phyloP scores from a whole-genome alignment of 2,888 invertebrate species.

The Napeogenes inachia region DNA sequence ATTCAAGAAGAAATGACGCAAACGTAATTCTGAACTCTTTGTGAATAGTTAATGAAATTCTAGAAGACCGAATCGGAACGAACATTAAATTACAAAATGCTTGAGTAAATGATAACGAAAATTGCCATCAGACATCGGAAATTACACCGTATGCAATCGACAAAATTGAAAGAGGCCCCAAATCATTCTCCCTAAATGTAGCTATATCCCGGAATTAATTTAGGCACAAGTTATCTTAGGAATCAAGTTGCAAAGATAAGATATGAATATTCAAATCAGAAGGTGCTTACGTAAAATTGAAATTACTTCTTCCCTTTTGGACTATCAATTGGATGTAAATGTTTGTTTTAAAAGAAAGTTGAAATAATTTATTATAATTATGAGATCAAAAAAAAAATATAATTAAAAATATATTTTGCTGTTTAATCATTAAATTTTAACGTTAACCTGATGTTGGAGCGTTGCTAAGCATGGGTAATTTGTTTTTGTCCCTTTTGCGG shows the following conservation, averaged over 20 bases:
- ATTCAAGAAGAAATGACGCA: neutral
- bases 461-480: neutral
- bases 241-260: conserved; percentile 20
- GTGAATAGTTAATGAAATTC: no score
- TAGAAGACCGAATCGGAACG: neutral
- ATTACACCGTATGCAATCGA: conserved; percentile 53
- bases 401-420: neutral
- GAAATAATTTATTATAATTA: neutral
- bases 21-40: no score
- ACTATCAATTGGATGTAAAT: conserved; percentile 18
- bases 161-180: conserved; percentile 56
- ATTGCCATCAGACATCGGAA: conserved; percentile 57
- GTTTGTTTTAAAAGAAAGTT: conserved; percentile 8
- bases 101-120: conserved; percentile 45
- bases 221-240: conserved; percentile 11
- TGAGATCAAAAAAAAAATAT: neutral
- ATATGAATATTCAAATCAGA: conserved; percentile 28
- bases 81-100: conserved; percentile 28
- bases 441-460: neutral
- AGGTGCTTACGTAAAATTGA: conserved; percentile 17
- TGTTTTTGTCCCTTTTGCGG: conserved; percentile 5
- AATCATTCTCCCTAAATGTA: conserved; percentile 36
- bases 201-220: conserved; percentile 6
- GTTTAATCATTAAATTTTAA: neutral
- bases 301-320: conserved; percentile 20